These are phyloP conservation scores for Rhizomys pruinosus DNA, from an alignment of 2,113 vertebrate genomes.

Conservation along the genomic window DNA sequence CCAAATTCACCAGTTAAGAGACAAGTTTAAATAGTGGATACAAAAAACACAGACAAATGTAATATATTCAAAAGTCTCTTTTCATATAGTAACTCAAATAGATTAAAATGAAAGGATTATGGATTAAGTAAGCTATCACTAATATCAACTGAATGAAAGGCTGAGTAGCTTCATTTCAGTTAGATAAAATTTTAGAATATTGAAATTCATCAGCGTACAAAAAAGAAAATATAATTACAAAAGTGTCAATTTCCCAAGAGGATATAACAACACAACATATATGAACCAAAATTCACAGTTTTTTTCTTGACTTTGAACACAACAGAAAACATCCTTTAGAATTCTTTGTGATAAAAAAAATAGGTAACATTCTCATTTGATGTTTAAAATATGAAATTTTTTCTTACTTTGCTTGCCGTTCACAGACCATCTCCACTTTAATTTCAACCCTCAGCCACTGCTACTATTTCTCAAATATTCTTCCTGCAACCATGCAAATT, in stretches of 20 bases:
- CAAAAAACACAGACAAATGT: neutral
- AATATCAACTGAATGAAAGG: neutral
- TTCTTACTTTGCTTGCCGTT: neutral
- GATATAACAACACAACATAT: neutral
- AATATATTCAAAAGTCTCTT: neutral
- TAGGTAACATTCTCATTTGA: neutral
- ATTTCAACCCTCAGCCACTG: neutral
- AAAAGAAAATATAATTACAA: neutral
- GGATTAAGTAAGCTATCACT: neutral
- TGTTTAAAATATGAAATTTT: neutral
- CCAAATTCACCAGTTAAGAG: neutral
- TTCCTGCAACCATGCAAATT: neutral
- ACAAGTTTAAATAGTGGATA: neutral
- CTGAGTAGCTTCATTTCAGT: neutral
- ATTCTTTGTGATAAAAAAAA: slow-evolving; percentile 13
- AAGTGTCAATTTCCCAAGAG: neutral
- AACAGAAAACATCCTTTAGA: neutral
- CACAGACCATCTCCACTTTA: neutral
- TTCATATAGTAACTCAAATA: neutral
- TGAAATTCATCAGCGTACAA: neutral
- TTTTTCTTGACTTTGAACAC: neutral
- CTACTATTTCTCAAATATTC: neutral
- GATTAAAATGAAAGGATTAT: slow-evolving; percentile 19
- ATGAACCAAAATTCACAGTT: neutral
- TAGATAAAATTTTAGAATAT: neutral